Conservation (phyloP, 2,888 invertebrate genomes). For the Eupsilia transversa region DNA sequence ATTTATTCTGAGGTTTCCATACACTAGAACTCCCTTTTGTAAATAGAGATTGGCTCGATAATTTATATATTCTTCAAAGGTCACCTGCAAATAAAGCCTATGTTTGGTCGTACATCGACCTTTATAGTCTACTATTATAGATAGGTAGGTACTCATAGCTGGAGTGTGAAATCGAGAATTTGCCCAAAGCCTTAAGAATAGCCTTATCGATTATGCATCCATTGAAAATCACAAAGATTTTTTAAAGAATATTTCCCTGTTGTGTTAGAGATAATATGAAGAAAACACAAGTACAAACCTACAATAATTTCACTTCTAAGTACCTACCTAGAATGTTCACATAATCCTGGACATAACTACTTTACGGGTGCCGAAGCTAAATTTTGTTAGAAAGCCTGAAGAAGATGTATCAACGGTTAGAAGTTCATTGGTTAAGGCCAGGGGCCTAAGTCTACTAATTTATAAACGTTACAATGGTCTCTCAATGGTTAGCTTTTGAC, state of each 20-base stretch:
- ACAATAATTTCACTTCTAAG: neutral
- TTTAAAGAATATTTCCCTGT: neutral
- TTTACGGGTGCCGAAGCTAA: neutral
- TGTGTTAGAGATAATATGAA: neutral
- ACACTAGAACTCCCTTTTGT: neutral
- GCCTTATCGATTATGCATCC: neutral
- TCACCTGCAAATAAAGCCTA: neutral
- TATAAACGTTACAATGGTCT: too few relatives aligned
- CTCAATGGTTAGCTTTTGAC: too few relatives aligned
- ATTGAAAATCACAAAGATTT: too few relatives aligned
- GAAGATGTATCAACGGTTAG: neutral
- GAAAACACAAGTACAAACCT: too few relatives aligned
- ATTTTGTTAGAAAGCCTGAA: neutral
- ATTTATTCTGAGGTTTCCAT: neutral
- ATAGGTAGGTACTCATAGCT: neutral
- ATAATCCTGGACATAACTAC: neutral
- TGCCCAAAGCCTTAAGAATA: neutral
- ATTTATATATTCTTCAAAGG: constrained; percentile 24
- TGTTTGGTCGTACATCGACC: neutral
- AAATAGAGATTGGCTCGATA: constrained; percentile 7
- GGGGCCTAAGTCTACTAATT: too few relatives aligned
- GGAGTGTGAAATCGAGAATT: neutral
- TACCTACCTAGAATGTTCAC: neutral
- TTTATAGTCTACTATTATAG: neutral
- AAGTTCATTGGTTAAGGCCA: neutral